These are phyloP conservation scores for Pomacea canaliculata DNA, from an alignment of 2,888 invertebrate genomes.

Conservation along the genomic window DNA sequence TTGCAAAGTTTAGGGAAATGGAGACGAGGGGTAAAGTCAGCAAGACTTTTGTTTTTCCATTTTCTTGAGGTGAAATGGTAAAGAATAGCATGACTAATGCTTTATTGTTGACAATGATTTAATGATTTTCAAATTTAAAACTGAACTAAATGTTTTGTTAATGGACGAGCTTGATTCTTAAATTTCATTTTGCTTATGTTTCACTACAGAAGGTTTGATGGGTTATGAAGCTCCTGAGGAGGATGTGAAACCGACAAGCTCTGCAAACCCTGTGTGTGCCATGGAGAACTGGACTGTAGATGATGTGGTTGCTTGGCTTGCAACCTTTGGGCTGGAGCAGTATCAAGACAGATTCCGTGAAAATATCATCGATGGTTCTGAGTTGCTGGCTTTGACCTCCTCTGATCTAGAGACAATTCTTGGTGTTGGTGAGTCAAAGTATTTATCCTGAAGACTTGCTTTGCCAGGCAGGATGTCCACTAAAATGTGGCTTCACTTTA, in stretches of 20 bases:
- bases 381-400: constrained; percentile 73
- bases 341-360: constrained; percentile 71
- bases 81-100: too few relatives aligned
- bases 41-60: too few relatives aligned
- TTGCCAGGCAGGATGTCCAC: too few relatives aligned
- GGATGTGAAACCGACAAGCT: neutral
- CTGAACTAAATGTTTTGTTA: too few relatives aligned
- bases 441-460: neutral
- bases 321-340: constrained; percentile 73
- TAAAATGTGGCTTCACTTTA: too few relatives aligned
- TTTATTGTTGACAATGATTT: too few relatives aligned
- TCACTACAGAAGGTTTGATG: constrained; percentile 30
- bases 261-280: constrained; percentile 8
- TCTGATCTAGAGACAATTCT: constrained; percentile 60
- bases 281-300: constrained; percentile 73
- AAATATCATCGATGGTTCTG: constrained; percentile 75
- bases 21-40: too few relatives aligned
- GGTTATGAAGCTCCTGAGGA: constrained; percentile 37
- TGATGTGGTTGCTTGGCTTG: constrained; percentile 76
- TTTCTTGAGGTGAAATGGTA: too few relatives aligned
- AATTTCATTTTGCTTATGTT: neutral
- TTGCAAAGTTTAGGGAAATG: too few relatives aligned
- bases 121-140: too few relatives aligned
- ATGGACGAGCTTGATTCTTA: too few relatives aligned
- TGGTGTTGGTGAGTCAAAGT: constrained; percentile 64